Evolutionary conservation across 2,888 invertebrate species (phyloP).

Genomic region (Sinohyriopsis cumingii): DNA sequence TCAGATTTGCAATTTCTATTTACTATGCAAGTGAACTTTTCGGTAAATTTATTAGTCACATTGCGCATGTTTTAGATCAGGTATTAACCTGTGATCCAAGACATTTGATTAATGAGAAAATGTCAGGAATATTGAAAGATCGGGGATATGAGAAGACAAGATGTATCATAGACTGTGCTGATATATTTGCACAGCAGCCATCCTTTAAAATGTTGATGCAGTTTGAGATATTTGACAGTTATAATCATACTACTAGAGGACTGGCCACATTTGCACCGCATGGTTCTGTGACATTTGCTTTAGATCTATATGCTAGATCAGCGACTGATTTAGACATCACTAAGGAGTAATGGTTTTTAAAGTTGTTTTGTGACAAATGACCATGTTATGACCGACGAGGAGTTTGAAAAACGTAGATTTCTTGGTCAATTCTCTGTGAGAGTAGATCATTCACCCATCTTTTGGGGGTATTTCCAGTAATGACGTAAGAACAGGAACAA

Average conservation of each 20-base stretch:
- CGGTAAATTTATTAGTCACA: background rate
- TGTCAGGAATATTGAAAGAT: background rate
- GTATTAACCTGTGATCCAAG: background rate
- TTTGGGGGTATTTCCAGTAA: background rate
- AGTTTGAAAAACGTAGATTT: background rate
- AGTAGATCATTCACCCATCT: conserved; percentile 1
- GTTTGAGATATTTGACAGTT: too few relatives aligned
- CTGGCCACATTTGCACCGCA: background rate
- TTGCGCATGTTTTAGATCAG: background rate
- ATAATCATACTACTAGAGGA: conserved; percentile 3
- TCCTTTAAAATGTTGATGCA: conserved; percentile 3
- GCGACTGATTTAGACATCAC: conserved; percentile 7
- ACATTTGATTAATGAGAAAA: background rate
- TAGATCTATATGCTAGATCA: conserved; percentile 8
- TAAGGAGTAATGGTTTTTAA: conserved; percentile 2
- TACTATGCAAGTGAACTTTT: background rate
- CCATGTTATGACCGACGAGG: conserved; percentile 1
- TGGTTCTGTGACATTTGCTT: conserved; percentile 3
- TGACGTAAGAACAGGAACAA: conserved; percentile 3
- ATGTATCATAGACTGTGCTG: conserved; percentile 5
- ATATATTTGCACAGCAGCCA: conserved; percentile 10
- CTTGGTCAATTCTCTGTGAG: background rate
- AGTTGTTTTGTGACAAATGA: background rate
- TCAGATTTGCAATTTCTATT: too few relatives aligned
- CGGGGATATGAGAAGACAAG: conserved; percentile 1